Base-by-base conservation (phyloP, 2,888 invertebrate genomes). In the Catocala sponsa region DNA sequence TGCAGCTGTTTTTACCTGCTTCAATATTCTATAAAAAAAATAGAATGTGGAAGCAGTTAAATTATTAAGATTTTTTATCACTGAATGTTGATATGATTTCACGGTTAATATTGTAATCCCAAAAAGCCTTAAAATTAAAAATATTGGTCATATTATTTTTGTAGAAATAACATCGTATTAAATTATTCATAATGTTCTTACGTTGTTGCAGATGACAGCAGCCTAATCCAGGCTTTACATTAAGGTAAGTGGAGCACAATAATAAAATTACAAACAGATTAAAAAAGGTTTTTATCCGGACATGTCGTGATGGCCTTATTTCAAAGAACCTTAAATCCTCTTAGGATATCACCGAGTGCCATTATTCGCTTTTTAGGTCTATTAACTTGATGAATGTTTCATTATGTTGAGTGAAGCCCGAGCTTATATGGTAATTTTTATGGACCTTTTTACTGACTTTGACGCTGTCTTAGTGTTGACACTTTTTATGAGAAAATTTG, bases 151-250 rank as follows among this genome's bases (percentile, higher is more conserved):
- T 15, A 25, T 25, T 25, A 25, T 25, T 25, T 25, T 25, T 25
- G 25, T 25, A 2, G 25, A 25, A 25, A 25, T 25, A 25, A 25
- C 25, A 25, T 25, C 25, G 25, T 25, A 25, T 38, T 38, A 38
- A 49, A n/a, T 5, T 15, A 49, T n/a, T 50, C 50, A 53, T 6
- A 47, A 12, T 33, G 10, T 59, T 5, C 57, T 51, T 42, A 59
- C 57, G 52, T 80, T 78, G 71, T 86, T 86, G 38, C 83, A 85
- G 86, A 83, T 84, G 85, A 55, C 64, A 70, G 62, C 70, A 61
- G 75, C 59, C 52, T 80, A 74, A 74, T 61, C 58, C 63, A 35
- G 35, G 64, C 55, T 59, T 60, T 57, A 62, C 59, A 66, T 49
- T 60, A 75, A 80, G 85, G 84, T 84, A 77, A 78, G 82, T 62